Conservation (phyloP, 2,797 vertebrate genomes). For the Melanotaenia pygmaea region DNA sequence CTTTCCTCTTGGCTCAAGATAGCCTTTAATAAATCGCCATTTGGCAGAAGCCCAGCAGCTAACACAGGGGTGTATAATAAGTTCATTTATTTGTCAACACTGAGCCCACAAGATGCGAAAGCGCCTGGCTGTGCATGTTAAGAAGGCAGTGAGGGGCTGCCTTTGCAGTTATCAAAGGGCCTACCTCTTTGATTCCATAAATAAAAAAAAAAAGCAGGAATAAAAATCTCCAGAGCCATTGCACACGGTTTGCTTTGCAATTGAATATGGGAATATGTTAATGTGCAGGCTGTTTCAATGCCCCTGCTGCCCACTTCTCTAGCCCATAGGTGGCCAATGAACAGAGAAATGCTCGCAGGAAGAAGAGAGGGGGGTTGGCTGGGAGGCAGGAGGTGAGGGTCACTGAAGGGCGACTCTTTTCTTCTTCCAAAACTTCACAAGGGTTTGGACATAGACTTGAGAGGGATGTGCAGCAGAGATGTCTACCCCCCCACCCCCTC, state of each 20-base stretch:
- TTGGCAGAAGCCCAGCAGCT: conserved; percentile 74
- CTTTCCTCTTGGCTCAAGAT: conserved; percentile 77
- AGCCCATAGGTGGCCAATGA: conserved; percentile 88
- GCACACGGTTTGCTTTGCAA: conserved; percentile 86
- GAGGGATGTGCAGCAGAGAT: conserved; percentile 84
- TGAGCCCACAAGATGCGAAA: conserved; percentile 81
- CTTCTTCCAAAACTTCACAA: conserved; percentile 82
- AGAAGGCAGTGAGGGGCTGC: conserved; percentile 77
- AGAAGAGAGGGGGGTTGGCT: conserved; percentile 19
- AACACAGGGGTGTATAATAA: conserved; percentile 84
- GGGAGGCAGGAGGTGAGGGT: conserved; percentile 69
- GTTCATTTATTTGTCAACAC: conserved; percentile 87
- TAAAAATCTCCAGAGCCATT: conserved; percentile 83
- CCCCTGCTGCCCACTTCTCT: conserved; percentile 79
- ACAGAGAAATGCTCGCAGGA: conserved; percentile 79
- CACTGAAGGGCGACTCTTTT: conserved; percentile 77
- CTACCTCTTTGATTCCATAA: conserved; percentile 79
- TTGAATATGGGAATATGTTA: conserved; percentile 91
- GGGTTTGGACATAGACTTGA: conserved; percentile 85
- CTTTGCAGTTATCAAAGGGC: conserved; percentile 78
- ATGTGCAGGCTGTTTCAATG: conserved; percentile 79
- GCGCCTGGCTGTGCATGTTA: conserved; percentile 81
- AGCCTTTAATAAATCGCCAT: conserved; percentile 76
- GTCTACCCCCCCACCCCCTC: conserved; percentile 63
- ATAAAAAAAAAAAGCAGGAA: conserved; percentile 50